These are phyloP conservation scores for Battus philenor DNA, from an alignment of 1,140 invertebrate species.

Conservation along the genomic window DNA sequence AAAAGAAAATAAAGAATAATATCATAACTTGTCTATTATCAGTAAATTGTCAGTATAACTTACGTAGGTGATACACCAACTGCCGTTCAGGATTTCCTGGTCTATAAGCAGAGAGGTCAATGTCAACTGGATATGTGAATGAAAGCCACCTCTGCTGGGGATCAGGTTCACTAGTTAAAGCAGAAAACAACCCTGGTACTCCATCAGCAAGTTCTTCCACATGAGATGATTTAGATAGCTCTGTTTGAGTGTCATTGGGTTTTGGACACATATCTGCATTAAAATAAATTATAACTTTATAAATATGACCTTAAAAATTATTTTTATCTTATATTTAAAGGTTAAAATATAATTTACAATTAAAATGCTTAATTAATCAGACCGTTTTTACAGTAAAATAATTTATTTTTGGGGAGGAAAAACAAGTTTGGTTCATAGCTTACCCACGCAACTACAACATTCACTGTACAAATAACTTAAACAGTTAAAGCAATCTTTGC, in stretches of 20 bases:
- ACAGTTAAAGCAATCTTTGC: slow-evolving; percentile 93
- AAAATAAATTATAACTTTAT: neutral
- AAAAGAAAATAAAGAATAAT: neutral
- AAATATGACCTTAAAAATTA: no score
- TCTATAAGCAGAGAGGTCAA: slow-evolving; percentile 51
- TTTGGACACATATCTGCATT: slow-evolving; percentile 91
- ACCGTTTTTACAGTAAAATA: no score
- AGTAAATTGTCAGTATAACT: no score
- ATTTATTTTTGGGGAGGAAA: no score
- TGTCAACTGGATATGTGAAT: slow-evolving; percentile 86
- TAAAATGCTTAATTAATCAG: no score
- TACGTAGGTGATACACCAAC: slow-evolving; percentile 82
- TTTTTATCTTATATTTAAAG: no score
- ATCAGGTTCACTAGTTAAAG: slow-evolving; percentile 88
- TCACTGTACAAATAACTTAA: slow-evolving; percentile 92
- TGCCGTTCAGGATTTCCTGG: slow-evolving; percentile 77
- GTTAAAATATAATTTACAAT: no score
- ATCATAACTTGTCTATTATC: no score
- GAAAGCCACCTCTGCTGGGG: slow-evolving; percentile 84
- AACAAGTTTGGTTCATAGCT: no score
- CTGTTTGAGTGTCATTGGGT: slow-evolving; percentile 82
- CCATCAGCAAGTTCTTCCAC: slow-evolving; percentile 90
- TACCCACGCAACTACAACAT: slow-evolving; percentile 97
- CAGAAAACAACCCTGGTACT: slow-evolving; percentile 89
- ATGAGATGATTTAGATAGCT: slow-evolving; percentile 87